phyloP scores from a whole-genome alignment of 2,888 invertebrate species.

The Melanargia galathea region DNA sequence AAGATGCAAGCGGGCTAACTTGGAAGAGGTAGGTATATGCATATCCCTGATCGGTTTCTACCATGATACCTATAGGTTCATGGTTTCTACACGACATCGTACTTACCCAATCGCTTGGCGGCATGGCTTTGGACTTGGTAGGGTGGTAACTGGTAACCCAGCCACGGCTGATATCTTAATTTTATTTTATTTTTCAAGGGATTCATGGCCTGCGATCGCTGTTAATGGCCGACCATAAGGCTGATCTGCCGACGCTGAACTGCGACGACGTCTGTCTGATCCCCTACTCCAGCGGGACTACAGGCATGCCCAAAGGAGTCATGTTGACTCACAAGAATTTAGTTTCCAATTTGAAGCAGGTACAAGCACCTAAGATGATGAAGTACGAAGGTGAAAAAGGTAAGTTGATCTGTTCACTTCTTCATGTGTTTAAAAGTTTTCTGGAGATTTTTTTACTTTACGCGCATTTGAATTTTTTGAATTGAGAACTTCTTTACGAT shows the following conservation, averaged over 20 bases:
- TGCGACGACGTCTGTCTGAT: slow-evolving; percentile 80
- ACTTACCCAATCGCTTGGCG: too few species aligned
- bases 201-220: slow-evolving; percentile 73
- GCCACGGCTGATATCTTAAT: not conserved
- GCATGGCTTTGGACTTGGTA: too few species aligned
- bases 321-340: slow-evolving; percentile 88
- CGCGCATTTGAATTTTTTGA: too few species aligned
- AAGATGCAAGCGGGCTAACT: too few species aligned
- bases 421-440: not conserved
- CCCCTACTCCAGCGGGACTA: slow-evolving; percentile 88
- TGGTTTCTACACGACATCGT: too few species aligned
- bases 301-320: slow-evolving; percentile 91
- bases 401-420: slow-evolving; percentile 40
- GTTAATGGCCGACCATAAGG: slow-evolving; percentile 69
- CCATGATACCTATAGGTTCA: too few species aligned
- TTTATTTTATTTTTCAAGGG: slow-evolving; percentile 47
- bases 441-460: not conserved
- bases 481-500: too few species aligned
- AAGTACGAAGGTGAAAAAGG: slow-evolving; percentile 71
- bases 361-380: slow-evolving; percentile 69
- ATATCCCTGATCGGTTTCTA: too few species aligned
- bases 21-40: too few species aligned
- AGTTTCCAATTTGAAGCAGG: slow-evolving; percentile 79
- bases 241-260: slow-evolving; percentile 69
- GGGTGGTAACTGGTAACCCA: too few species aligned